Conservation (phyloP, 92 coral and sea anemone genomes). For the Bergia puertoricense region DNA sequence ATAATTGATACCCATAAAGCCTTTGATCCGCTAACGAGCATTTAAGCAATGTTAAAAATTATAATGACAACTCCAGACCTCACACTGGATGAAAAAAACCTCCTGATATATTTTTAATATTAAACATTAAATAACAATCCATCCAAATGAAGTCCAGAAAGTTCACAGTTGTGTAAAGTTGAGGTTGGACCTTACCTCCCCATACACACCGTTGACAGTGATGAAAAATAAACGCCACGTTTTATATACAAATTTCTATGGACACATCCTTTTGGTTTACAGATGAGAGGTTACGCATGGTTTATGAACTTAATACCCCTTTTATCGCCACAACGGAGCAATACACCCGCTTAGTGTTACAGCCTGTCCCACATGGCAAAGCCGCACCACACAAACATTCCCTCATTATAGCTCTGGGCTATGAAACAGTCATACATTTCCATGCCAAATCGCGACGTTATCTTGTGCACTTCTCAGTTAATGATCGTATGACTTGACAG, state of each 20-base stretch:
- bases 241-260: constrained; percentile 10
- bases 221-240: neutral
- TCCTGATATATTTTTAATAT: constrained; percentile 38
- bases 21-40: constrained; percentile 41
- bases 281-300: constrained; percentile 7
- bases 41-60: constrained; percentile 45
- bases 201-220: neutral
- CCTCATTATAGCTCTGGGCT: constrained; percentile 29
- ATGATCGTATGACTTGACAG: constrained; percentile 18
- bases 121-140: constrained; percentile 38
- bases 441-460: constrained; percentile 21
- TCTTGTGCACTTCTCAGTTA: constrained; percentile 11
- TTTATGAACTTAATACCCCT: constrained; percentile 21
- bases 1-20: constrained; percentile 34
- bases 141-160: neutral
- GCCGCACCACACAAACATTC: constrained; percentile 10
- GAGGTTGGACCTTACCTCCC: neutral
- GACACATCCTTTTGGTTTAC: constrained; percentile 19
- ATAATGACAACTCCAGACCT: constrained; percentile 41
- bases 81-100: neutral
- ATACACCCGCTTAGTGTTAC: constrained; percentile 17
- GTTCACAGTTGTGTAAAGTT: neutral
- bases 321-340: constrained; percentile 2
- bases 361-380: constrained; percentile 26
- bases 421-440: neutral